Conservation (phyloP, 2,888 invertebrate genomes). For the Papilio protenor region DNA sequence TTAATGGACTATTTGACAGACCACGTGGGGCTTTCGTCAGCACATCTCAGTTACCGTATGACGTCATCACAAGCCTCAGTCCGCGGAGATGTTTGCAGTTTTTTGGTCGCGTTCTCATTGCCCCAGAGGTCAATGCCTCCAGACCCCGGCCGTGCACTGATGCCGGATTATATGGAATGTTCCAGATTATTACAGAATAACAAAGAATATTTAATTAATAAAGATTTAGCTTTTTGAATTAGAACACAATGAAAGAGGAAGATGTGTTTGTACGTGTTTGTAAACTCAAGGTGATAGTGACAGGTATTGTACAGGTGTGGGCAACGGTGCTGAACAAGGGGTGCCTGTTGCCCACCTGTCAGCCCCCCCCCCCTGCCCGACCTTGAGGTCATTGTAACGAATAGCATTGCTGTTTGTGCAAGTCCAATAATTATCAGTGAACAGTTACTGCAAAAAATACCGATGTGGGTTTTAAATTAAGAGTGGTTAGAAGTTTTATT, state of each 20-base stretch:
- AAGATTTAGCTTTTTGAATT: not conserved
- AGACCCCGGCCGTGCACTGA: not conserved
- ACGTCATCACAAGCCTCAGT: conserved; percentile 7
- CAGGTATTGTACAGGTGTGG: conserved; percentile 1
- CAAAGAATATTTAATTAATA: not conserved
- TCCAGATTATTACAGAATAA: not conserved
- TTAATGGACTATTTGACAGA: not conserved
- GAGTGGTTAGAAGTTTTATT: not conserved
- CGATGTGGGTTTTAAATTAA: not conserved
- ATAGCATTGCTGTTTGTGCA: not conserved
- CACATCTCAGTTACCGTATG: conserved; percentile 13
- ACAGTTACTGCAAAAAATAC: not conserved
- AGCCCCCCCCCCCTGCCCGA: not conserved
- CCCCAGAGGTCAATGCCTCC: conserved; percentile 13
- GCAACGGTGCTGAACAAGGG: conserved; percentile 8
- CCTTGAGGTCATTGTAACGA: conserved; percentile 26
- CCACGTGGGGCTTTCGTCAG: conserved; percentile 15
- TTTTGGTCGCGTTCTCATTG: conserved; percentile 28
- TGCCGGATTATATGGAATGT: not conserved
- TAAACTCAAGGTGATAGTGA: not conserved
- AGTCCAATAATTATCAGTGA: not conserved
- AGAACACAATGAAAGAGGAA: not conserved
- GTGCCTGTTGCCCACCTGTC: conserved; percentile 23
- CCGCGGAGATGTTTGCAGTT: conserved; percentile 22
- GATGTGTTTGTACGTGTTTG: not conserved